Evolutionary conservation across 2,113 vertebrate genomes (phyloP).

Genomic region (Oenanthe melanoleuca): DNA sequence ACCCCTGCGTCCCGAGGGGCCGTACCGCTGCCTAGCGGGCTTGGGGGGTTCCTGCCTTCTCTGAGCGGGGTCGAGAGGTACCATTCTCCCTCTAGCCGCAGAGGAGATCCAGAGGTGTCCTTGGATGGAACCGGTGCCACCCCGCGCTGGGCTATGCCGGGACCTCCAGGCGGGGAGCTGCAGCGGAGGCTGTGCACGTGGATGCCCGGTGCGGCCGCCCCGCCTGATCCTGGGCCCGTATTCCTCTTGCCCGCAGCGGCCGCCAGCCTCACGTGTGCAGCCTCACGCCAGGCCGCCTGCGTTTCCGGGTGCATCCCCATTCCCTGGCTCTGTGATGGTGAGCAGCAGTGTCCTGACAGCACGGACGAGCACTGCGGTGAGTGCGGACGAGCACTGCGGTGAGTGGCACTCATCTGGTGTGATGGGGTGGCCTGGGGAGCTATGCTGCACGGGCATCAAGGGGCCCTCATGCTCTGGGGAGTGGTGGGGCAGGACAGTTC

Average conservation of each 20-base stretch:
- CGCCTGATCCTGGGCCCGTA: not conserved
- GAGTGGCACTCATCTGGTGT: not conserved
- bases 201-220: not conserved
- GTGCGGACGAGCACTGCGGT: conserved; percentile 70
- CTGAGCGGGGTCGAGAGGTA: not conserved
- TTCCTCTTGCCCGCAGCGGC: not conserved
- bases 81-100: not conserved
- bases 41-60: not conserved
- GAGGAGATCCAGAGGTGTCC: not conserved
- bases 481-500: not conserved
- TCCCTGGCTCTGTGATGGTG: conserved; percentile 75
- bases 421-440: no score
- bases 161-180: not conserved
- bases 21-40: not conserved
- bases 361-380: conserved; percentile 71
- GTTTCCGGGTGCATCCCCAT: conserved; percentile 65
- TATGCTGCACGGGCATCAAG: rapidly evolving
- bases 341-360: conserved; percentile 68
- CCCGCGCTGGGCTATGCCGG: not conserved
- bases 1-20: not conserved
- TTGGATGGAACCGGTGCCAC: not conserved
- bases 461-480: not conserved
- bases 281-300: conserved; percentile 56
- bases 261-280: not conserved
- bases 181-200: rapidly evolving